Conservation (phyloP, 2,888 invertebrate species). For the Pseudococcus longispinus region DNA sequence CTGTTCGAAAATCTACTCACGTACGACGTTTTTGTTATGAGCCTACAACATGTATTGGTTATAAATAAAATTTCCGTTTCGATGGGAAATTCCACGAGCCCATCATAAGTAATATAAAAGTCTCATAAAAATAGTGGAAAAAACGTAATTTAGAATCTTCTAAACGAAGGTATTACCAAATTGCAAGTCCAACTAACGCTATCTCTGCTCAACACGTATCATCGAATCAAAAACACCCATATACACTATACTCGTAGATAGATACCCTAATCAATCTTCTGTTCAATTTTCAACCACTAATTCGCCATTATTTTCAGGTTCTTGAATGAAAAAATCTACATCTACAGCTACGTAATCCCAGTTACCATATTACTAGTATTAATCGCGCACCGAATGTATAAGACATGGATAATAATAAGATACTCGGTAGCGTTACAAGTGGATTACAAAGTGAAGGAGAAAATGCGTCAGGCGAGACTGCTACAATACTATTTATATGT, state of each 20-base stretch:
- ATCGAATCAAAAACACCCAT: not conserved
- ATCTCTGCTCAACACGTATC: not conserved
- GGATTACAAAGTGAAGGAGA: conserved; percentile 68
- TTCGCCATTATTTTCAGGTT: conserved; percentile 64
- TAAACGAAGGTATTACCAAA: not conserved
- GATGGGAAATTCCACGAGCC: not conserved
- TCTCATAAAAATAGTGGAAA: not conserved
- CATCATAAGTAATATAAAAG: not conserved
- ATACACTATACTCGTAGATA: not conserved
- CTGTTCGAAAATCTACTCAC: not conserved
- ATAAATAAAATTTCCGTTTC: not conserved
- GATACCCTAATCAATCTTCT: not conserved
- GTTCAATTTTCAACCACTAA: not conserved
- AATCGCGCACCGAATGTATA: conserved; percentile 65
- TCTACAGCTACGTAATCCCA: conserved; percentile 68
- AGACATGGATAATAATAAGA: conserved; percentile 68
- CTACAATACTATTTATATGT: conserved; percentile 63
- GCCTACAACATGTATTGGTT: not conserved
- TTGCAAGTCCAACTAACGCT: not conserved
- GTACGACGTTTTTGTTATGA: not conserved
- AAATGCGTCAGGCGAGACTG: conserved; percentile 68
- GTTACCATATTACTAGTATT: conserved; percentile 64
- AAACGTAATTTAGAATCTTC: not conserved
- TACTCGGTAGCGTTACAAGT: conserved; percentile 70
- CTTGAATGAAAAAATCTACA: conserved; percentile 65